Conservation (phyloP, 2,113 vertebrate genomes). For the Montifringilla adamsi region DNA sequence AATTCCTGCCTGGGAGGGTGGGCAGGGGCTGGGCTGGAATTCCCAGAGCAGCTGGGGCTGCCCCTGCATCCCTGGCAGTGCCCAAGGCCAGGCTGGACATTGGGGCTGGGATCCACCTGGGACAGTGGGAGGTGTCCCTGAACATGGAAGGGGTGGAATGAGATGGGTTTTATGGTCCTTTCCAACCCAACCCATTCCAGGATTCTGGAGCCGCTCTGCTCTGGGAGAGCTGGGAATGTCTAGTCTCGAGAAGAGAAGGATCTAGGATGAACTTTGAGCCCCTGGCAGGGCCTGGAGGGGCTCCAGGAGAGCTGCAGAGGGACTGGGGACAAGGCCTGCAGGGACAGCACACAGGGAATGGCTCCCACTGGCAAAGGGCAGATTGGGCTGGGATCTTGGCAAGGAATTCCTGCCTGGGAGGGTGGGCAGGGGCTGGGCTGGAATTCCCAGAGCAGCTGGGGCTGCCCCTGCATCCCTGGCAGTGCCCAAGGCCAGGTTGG, state of each 20-base stretch:
- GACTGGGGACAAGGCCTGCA: not conserved
- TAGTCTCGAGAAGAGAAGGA: too few species aligned
- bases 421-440: not conserved
- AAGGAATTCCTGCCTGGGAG: not conserved
- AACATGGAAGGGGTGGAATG: too few species aligned
- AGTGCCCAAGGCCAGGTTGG: not conserved
- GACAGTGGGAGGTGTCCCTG: too few species aligned
- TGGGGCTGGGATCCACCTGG: too few species aligned
- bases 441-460: not conserved
- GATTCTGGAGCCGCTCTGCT: too few species aligned
- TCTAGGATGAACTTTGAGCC: too few species aligned
- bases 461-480: not conserved
- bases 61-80: not conserved
- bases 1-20: not conserved
- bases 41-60: not conserved
- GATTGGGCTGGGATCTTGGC: not conserved
- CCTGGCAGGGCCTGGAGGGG: too few species aligned
- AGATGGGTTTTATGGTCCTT: too few species aligned
- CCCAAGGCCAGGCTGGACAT: not conserved
- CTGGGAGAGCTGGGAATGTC: too few species aligned
- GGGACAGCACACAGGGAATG: not conserved
- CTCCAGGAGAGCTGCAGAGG: not conserved
- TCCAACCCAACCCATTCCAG: too few species aligned
- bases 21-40: not conserved
- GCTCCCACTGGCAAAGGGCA: not conserved